Percentiles rank a stretch among this genome's conserved stretches.
Conservation (phyloP, 2,797 vertebrate species). For the Galaxias olidus region DNA sequence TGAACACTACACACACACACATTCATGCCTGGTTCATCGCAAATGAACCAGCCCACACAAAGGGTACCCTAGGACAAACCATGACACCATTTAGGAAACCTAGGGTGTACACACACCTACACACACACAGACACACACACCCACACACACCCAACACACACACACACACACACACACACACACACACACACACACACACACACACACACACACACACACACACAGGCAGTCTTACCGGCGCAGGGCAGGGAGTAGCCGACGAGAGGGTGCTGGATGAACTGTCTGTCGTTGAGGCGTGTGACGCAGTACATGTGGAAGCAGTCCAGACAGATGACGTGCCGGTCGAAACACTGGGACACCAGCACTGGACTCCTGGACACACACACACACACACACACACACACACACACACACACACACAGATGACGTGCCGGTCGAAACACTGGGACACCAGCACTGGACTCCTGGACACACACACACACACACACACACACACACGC, state of each 20-base stretch:
- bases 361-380: constrained; percentile 83
- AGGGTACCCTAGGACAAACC: too few species aligned
- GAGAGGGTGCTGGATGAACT: constrained; percentile 76
- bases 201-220: background rate
- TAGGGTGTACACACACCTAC: too few species aligned
- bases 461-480: constrained; percentile 37
- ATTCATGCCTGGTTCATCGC: too few species aligned
- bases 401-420: constrained; percentile 58
- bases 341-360: constrained; percentile 83
- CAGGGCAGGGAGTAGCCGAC: constrained; percentile 90
- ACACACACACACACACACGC: background rate
- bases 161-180: background rate
- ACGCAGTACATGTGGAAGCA: constrained; percentile 89
- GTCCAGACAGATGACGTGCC: constrained; percentile 89
- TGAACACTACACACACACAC: too few species aligned
- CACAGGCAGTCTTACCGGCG: constrained; percentile 73
- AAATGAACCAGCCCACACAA: too few species aligned
- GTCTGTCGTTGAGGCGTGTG: constrained; percentile 84
- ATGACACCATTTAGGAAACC: too few species aligned
- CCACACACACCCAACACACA: background rate
- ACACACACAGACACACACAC: background rate
- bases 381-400: constrained; percentile 18
- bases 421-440: constrained; percentile 84
- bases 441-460: constrained; percentile 89
- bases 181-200: background rate